These are phyloP conservation scores for Colinus virginianus DNA, from an alignment of 2,113 vertebrate species.

Conservation along the genomic window DNA sequence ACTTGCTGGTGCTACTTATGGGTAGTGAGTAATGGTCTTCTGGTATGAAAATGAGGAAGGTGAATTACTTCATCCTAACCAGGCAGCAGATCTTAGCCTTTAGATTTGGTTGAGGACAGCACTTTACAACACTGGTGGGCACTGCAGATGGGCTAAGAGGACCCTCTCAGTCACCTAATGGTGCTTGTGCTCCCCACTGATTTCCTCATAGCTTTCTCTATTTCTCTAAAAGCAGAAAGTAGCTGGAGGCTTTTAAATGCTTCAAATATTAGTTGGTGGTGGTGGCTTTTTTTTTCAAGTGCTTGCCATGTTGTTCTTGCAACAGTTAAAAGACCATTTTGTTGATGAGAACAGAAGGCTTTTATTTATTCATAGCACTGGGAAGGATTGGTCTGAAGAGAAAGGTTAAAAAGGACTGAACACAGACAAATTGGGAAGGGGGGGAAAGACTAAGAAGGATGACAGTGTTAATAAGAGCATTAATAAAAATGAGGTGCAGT, in stretches of 20 bases:
- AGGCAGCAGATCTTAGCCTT: not conserved
- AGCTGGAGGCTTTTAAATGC: constrained; percentile 25
- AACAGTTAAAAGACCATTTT: constrained; percentile 43
- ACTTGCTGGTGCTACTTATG: rapidly evolving
- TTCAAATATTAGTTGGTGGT: constrained; percentile 13
- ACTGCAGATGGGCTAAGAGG: not conserved
- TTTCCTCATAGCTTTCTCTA: not conserved
- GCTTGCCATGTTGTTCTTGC: constrained; percentile 55
- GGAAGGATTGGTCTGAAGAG: constrained; percentile 16
- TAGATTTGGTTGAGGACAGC: too few relatives aligned
- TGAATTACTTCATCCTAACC: not conserved
- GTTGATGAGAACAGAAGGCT: constrained; percentile 52
- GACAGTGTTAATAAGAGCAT: not conserved
- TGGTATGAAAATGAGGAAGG: not conserved
- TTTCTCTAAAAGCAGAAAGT: constrained; percentile 20
- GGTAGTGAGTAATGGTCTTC: not conserved
- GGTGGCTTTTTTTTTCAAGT: not conserved
- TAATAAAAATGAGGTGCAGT: not conserved
- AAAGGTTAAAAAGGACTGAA: constrained; percentile 53
- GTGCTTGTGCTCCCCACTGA: not conserved
- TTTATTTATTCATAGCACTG: constrained; percentile 62
- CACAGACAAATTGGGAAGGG: not conserved
- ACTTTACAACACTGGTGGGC: not conserved
- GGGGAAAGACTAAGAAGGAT: not conserved
- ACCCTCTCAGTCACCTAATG: not conserved